phyloP scores from a whole-genome alignment of 2,113 vertebrate species.

The Toxotes chatareus region DNA sequence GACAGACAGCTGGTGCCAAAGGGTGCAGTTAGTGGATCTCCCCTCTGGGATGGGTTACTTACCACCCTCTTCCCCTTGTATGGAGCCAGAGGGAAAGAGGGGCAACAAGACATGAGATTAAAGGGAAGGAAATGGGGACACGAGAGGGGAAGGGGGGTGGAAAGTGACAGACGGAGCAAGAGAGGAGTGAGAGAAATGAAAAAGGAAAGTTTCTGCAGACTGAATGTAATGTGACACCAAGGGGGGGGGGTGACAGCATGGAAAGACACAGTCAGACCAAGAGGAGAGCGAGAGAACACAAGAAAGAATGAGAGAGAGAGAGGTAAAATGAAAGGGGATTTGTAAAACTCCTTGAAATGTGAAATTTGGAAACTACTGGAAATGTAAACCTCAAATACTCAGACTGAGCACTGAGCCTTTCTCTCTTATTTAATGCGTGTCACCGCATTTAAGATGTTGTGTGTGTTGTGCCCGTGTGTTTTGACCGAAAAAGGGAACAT shows the following conservation, averaged over 20 bases:
- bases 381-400: slow-evolving; percentile 29
- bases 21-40: slow-evolving; percentile 70
- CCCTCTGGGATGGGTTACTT: slow-evolving; percentile 54
- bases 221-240: slow-evolving; percentile 73
- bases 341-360: slow-evolving; percentile 43
- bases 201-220: slow-evolving; percentile 71
- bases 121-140: slow-evolving; percentile 61
- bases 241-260: slow-evolving; percentile 67
- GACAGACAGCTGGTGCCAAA: slow-evolving; percentile 77
- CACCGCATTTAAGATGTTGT: slow-evolving; percentile 1
- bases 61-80: slow-evolving; percentile 57
- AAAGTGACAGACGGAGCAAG: slow-evolving; percentile 38
- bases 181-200: slow-evolving; percentile 54
- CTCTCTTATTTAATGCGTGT: not conserved
- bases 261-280: slow-evolving; percentile 68
- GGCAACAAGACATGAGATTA: slow-evolving; percentile 63
- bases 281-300: slow-evolving; percentile 10
- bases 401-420: not conserved
- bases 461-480: slow-evolving; percentile 1
- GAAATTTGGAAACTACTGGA: slow-evolving; percentile 28
- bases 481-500: slow-evolving; percentile 13
- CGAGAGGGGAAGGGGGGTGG: slow-evolving; percentile 21
- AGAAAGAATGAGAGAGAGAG: slow-evolving; percentile 5
- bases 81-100: slow-evolving; percentile 57
- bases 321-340: slow-evolving; percentile 36